A percentile compares a stretch with the other conserved stretches of the same genome.
Evolutionary conservation across 2,797 vertebrate genomes (phyloP).

Genomic region (Coluber constrictor): DNA sequence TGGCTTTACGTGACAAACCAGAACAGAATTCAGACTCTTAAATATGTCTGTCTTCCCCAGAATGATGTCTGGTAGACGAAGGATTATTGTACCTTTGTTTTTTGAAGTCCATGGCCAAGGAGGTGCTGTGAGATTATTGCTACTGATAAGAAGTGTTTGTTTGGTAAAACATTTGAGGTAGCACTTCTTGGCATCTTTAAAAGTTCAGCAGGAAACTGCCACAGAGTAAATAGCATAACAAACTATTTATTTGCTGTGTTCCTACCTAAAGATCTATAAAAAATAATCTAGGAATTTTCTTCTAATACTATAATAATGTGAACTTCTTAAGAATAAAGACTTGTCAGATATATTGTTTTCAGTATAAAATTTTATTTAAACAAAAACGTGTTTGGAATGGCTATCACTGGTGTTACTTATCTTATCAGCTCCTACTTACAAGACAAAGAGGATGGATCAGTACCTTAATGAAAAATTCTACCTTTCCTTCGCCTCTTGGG

Average conservation of each 20-base stretch:
- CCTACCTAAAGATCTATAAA: slow-evolving; percentile 66
- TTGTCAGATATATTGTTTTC: background rate
- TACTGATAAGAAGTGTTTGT: slow-evolving; percentile 71
- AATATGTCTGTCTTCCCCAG: slow-evolving; percentile 64
- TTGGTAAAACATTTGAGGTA: slow-evolving; percentile 64
- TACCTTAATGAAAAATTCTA: background rate
- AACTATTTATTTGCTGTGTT: slow-evolving; percentile 68
- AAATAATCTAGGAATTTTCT: slow-evolving; percentile 49
- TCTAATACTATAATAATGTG: slow-evolving; percentile 54
- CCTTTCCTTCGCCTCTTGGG: background rate
- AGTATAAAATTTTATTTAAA: background rate
- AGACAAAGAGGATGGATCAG: background rate
- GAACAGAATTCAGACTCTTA: slow-evolving; percentile 71
- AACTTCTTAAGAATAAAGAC: slow-evolving; percentile 52
- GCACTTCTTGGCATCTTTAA: slow-evolving; percentile 56
- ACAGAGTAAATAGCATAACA: slow-evolving; percentile 74
- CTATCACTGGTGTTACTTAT: slow-evolving; percentile 37
- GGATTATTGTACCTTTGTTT: slow-evolving; percentile 71
- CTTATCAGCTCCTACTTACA: background rate
- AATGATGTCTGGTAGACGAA: slow-evolving; percentile 64
- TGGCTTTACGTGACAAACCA: slow-evolving; percentile 75
- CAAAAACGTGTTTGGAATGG: slow-evolving; percentile 52
- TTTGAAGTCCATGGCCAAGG: slow-evolving; percentile 79
- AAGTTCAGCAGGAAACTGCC: slow-evolving; percentile 63
- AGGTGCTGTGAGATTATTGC: slow-evolving; percentile 67